Evolutionary conservation across 2,888 invertebrate species (phyloP).

Genomic region (Rugalucina vietnamica): DNA sequence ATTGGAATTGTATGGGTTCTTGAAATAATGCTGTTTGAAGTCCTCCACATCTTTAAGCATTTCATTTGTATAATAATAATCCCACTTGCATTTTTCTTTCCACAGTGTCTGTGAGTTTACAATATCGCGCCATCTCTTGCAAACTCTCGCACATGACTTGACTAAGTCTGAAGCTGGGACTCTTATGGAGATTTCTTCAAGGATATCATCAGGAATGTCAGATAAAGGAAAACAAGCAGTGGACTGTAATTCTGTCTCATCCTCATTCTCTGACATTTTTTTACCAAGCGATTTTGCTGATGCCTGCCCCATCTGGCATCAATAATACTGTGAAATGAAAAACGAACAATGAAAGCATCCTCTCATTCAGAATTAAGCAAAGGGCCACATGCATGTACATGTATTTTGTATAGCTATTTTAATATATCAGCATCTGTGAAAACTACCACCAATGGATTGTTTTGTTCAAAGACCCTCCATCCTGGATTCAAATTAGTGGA

Average conservation of each 20-base stretch:
- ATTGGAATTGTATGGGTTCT: constrained; percentile 64
- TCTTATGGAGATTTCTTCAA: constrained; percentile 35
- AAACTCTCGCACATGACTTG: constrained; percentile 51
- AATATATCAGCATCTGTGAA: too few species aligned
- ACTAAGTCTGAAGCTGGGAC: constrained; percentile 57
- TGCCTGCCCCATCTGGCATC: too few species aligned
- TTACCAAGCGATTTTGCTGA: too few species aligned
- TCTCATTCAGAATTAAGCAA: too few species aligned
- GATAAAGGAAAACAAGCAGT: background rate
- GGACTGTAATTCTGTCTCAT: background rate
- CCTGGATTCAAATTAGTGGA: too few species aligned
- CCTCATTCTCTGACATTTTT: too few species aligned
- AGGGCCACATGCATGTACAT: too few species aligned
- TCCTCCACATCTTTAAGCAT: constrained; percentile 40
- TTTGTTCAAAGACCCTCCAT: too few species aligned
- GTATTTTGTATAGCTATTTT: too few species aligned
- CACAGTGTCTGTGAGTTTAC: constrained; percentile 58
- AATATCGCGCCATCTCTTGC: constrained; percentile 56
- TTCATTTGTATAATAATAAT: constrained; percentile 35
- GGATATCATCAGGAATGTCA: constrained; percentile 41
- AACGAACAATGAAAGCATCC: too few species aligned
- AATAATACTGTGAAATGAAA: too few species aligned
- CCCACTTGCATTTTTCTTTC: constrained; percentile 63
- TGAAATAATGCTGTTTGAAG: constrained; percentile 61
- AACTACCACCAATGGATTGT: too few species aligned